Percentiles rank a stretch among this genome's conserved stretches.
Evolutionary conservation across 1,140 invertebrate species (phyloP).

Genomic region (Stegodyphus mimosarum): DNA sequence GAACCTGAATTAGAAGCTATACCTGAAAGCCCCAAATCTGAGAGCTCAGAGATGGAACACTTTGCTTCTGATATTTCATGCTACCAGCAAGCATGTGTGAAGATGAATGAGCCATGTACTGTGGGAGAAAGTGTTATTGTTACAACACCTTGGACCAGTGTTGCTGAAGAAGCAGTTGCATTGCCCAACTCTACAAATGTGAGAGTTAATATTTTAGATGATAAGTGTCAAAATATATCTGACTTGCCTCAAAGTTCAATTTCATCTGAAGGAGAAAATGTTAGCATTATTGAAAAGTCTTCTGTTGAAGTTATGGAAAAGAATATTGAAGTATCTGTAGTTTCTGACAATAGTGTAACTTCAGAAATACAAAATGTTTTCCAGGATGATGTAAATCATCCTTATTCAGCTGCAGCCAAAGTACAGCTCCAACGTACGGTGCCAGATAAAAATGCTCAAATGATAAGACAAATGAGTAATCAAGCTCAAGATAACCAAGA

Average conservation of each 20-base stretch:
- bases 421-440: background rate
- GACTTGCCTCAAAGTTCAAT: conserved; percentile 36
- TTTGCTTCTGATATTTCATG: conserved; percentile 36
- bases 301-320: conserved; percentile 57
- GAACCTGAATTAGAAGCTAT: conserved; percentile 88
- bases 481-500: background rate
- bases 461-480: background rate
- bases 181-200: background rate
- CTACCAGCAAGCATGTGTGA: conserved; percentile 47
- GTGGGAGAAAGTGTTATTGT: conserved; percentile 21
- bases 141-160: conserved; percentile 26
- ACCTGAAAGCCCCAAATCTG: conserved; percentile 86
- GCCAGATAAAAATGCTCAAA: background rate
- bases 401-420: background rate
- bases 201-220: conserved; percentile 8
- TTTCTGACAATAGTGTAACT: background rate
- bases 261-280: conserved; percentile 36
- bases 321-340: conserved; percentile 5
- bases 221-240: conserved; percentile 2
- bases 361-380: background rate
- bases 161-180: conserved; percentile 7
- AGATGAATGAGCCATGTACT: conserved; percentile 26
- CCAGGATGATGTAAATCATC: background rate
- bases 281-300: conserved; percentile 50
- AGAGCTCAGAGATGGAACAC: conserved; percentile 79